Percentiles rank a stretch among this genome's conserved stretches.
These are phyloP conservation scores for Meriones unguiculatus DNA, from an alignment of 2,113 vertebrate genomes.

Conservation along the genomic window DNA sequence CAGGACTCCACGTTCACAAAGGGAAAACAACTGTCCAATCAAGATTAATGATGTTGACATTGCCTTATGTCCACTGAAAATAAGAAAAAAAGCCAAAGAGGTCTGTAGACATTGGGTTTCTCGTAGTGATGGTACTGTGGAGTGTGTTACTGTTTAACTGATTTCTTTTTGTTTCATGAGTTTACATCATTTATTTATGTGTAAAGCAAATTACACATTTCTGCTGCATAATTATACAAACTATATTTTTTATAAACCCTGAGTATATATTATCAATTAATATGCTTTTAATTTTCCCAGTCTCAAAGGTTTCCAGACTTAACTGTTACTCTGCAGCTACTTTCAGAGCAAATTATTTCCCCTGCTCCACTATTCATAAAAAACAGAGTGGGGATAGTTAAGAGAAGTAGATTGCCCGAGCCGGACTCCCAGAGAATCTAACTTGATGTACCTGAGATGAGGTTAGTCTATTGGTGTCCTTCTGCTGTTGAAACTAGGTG, in stretches of 20 bases:
- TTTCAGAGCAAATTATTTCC: background rate
- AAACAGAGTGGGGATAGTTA: background rate
- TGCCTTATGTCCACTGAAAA: background rate
- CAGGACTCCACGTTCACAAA: fast-evolving
- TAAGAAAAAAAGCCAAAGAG: background rate
- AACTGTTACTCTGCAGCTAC: background rate
- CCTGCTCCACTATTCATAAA: background rate
- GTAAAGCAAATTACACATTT: background rate
- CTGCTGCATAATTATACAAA: background rate
- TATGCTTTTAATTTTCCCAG: background rate
- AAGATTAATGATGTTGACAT: background rate
- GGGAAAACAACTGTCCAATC: background rate
- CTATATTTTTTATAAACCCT: background rate
- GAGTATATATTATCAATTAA: background rate
- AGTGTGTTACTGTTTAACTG: background rate
- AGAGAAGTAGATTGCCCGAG: background rate
- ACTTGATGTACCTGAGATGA: background rate
- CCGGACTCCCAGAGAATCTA: background rate
- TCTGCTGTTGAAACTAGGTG: background rate
- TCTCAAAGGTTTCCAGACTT: background rate
- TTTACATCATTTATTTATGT: background rate
- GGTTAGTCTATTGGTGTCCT: background rate
- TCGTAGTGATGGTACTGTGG: background rate
- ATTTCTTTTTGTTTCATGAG: background rate
- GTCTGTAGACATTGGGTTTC: background rate